phyloP scores from a whole-genome alignment of 1,140 invertebrate genomes.

The Holcopasites calliopsidis region DNA sequence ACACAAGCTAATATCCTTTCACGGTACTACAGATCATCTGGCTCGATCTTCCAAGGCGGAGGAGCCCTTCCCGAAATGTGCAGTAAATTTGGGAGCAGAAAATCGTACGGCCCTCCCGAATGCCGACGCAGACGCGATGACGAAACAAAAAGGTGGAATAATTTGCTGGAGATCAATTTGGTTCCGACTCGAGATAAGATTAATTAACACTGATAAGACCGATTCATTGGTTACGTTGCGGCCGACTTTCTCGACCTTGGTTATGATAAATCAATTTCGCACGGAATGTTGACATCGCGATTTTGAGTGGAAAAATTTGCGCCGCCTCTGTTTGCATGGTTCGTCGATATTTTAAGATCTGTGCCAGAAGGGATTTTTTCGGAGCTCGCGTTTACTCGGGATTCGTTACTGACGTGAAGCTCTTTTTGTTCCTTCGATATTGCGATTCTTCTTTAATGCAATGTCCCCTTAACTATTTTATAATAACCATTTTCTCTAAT shows the following conservation, averaged over 20 bases:
- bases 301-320: neutral
- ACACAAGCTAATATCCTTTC: constrained; percentile 46
- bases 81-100: too few relatives aligned
- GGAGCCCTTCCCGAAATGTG: neutral
- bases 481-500: too few relatives aligned
- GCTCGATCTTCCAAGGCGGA: neutral
- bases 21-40: constrained; percentile 6
- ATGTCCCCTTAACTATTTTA: too few relatives aligned
- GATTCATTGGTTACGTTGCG: constrained; percentile 6
- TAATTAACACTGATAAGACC: constrained; percentile 28
- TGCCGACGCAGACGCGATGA: constrained; percentile 38
- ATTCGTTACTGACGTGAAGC: too few relatives aligned
- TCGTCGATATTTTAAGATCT: neutral
- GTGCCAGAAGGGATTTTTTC: too few relatives aligned
- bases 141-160: constrained; percentile 47
- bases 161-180: constrained; percentile 46
- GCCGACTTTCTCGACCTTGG: neutral
- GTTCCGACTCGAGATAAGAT: constrained; percentile 45
- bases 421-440: too few relatives aligned
- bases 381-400: too few relatives aligned
- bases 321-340: too few relatives aligned
- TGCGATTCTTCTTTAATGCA: too few relatives aligned
- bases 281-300: neutral
- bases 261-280: neutral
- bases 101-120: too few relatives aligned